phyloP scores from a whole-genome alignment of 2,797 vertebrate species.

The Vireo griseus region DNA sequence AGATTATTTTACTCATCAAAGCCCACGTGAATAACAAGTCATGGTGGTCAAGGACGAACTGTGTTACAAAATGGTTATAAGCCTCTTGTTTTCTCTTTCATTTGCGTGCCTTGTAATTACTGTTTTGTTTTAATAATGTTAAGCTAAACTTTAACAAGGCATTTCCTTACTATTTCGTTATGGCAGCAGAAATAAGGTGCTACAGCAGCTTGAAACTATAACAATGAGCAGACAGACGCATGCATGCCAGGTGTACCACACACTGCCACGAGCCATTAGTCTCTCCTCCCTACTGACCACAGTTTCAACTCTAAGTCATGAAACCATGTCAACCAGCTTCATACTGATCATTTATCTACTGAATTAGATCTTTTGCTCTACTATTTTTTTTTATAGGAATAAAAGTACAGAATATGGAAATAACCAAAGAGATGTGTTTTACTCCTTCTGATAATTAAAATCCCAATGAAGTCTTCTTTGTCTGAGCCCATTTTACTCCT shows the following conservation, averaged over 20 bases:
- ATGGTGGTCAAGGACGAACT: neutral
- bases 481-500: neutral
- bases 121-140: neutral
- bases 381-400: neutral
- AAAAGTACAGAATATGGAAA: neutral
- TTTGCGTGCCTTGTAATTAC: constrained; percentile 34
- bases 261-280: neutral
- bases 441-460: neutral
- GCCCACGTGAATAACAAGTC: neutral
- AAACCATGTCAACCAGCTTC: neutral
- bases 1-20: constrained; percentile 17
- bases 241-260: rapidly evolving
- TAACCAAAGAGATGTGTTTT: neutral
- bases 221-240: neutral
- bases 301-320: neutral
- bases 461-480: rapidly evolving
- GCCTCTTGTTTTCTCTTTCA: constrained; percentile 36
- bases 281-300: neutral
- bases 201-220: neutral
- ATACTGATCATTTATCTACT: neutral
- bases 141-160: constrained; percentile 27
- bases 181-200: neutral
- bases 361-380: neutral
- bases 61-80: constrained; percentile 10
- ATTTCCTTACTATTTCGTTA: constrained; percentile 35